These are phyloP conservation scores for Drosophila saltans DNA, from an alignment of 1,140 invertebrate species.

Conservation along the genomic window DNA sequence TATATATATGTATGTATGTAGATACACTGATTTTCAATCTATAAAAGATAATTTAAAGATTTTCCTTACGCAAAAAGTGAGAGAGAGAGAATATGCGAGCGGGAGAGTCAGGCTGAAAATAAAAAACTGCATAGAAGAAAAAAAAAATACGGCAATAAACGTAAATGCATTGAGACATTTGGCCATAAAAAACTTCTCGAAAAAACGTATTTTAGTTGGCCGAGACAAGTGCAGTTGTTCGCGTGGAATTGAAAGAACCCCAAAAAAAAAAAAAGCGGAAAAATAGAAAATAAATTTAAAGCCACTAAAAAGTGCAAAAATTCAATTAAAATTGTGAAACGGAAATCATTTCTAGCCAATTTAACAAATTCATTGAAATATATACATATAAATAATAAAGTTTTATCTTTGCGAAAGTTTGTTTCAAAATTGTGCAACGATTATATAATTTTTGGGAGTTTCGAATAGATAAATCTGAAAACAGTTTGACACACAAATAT, in stretches of 20 bases:
- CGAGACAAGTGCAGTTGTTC: slow-evolving; percentile 65
- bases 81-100: not conserved
- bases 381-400: not conserved
- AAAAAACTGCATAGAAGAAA: slow-evolving; percentile 37
- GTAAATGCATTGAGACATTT: slow-evolving; percentile 64
- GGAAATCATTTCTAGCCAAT: not conserved
- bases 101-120: not conserved
- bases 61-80: not conserved
- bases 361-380: not conserved
- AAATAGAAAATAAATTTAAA: slow-evolving; percentile 21
- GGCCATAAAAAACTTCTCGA: slow-evolving; percentile 61
- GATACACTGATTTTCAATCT: not conserved
- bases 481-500: not conserved
- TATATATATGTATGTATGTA: not conserved
- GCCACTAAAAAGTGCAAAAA: not conserved
- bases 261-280: slow-evolving; percentile 6
- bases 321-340: not conserved
- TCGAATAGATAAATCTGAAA: not conserved
- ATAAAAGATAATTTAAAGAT: not conserved
- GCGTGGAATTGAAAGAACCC: slow-evolving; percentile 66
- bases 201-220: slow-evolving; percentile 70
- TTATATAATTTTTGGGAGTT: slow-evolving; percentile 58
- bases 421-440: slow-evolving; percentile 51
- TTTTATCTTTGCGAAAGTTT: not conserved
- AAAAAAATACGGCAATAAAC: slow-evolving; percentile 24